These are phyloP conservation scores for Lethenteron reissneri DNA, from an alignment of 2,113 vertebrate species.

Conservation along the genomic window DNA sequence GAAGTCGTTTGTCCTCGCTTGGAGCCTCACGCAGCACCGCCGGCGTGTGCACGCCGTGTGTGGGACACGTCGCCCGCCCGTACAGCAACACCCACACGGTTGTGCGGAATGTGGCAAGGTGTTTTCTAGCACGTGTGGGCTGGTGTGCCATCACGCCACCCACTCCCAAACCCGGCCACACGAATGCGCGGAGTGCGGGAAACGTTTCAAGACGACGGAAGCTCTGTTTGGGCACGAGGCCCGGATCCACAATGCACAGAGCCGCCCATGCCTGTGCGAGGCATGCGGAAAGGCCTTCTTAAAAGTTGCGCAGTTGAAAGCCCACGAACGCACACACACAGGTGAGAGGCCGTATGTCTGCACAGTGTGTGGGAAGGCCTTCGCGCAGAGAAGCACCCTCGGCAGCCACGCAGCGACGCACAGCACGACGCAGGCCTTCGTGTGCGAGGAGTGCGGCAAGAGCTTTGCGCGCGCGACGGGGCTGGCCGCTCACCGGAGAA, in stretches of 20 bases:
- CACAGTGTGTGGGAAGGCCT: background rate
- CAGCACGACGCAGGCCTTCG: background rate
- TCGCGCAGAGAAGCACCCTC: background rate
- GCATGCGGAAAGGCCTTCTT: slow-evolving; percentile 17
- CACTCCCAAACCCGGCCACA: too few relatives aligned
- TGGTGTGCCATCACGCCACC: too few relatives aligned
- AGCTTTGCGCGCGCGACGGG: background rate
- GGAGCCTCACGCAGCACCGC: slow-evolving; percentile 69
- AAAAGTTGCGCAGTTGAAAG: slow-evolving; percentile 11
- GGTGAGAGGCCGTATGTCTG: background rate
- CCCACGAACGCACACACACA: background rate
- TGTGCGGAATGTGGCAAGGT: slow-evolving; percentile 39
- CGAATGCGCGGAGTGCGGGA: too few relatives aligned
- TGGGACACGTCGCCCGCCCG: too few relatives aligned
- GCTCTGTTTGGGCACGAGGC: too few relatives aligned
- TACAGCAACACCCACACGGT: slow-evolving; percentile 34
- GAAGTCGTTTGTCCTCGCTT: slow-evolving; percentile 47
- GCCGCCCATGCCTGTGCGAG: slow-evolving; percentile 19
- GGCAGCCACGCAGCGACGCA: background rate
- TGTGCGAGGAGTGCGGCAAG: background rate
- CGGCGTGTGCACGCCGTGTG: slow-evolving; percentile 42
- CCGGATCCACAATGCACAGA: slow-evolving; percentile 27
- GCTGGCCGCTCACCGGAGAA: background rate
- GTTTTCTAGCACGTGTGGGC: too few relatives aligned
- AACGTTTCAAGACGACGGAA: too few relatives aligned